These are phyloP conservation scores for Drosophila suzukii DNA, from an alignment of 1,140 invertebrate genomes.

Conservation along the genomic window DNA sequence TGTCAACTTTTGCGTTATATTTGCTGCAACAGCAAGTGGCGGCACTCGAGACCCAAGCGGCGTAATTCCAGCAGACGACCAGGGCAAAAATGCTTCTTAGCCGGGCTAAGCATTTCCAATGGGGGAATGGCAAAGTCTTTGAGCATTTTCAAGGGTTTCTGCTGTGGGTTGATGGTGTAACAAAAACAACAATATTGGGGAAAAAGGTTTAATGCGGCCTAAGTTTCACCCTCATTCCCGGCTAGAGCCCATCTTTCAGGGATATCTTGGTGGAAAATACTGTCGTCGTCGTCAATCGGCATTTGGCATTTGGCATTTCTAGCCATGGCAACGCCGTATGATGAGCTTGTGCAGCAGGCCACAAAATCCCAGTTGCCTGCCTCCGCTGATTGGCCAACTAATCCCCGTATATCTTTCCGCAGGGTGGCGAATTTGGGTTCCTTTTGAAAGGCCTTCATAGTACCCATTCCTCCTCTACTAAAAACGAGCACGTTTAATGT, in stretches of 20 bases:
- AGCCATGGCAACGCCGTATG: constrained; percentile 62
- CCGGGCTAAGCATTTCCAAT: constrained; percentile 52
- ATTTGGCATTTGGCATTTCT: constrained; percentile 43
- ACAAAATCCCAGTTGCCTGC: constrained; percentile 53
- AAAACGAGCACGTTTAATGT: constrained; percentile 39
- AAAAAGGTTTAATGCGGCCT: constrained; percentile 75
- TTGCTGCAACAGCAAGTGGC: constrained; percentile 68
- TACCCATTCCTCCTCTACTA: too few relatives aligned
- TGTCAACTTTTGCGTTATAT: constrained; percentile 47
- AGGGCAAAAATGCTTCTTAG: constrained; percentile 65
- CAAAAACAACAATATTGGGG: constrained; percentile 61
- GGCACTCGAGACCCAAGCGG: constrained; percentile 63
- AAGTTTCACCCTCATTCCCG: constrained; percentile 37
- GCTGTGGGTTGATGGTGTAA: not conserved
- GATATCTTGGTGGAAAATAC: not conserved
- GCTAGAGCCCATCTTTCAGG: not conserved
- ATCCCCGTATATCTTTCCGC: constrained; percentile 56
- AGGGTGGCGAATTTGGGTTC: constrained; percentile 17
- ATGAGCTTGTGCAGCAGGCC: constrained; percentile 57
- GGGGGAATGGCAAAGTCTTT: constrained; percentile 43
- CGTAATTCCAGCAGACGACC: constrained; percentile 65
- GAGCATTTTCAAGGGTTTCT: constrained; percentile 23
- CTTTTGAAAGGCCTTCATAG: not conserved
- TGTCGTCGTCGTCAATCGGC: constrained; percentile 45
- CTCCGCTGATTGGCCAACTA: constrained; percentile 70